Base-by-base conservation (phyloP, 1,140 invertebrate genomes). In the Trachelipus rathkii region DNA sequence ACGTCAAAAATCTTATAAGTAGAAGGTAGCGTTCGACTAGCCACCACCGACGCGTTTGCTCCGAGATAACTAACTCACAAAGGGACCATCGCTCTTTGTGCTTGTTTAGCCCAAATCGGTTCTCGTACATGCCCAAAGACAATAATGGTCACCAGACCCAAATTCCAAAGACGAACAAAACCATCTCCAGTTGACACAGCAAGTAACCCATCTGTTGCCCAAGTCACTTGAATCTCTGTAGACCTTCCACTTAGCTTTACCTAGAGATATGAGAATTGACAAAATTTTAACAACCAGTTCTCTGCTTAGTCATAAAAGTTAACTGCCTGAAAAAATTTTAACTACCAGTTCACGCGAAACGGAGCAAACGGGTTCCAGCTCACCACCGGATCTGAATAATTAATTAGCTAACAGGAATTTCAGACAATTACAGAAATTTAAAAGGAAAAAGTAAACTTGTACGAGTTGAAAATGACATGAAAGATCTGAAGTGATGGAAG, bases 141-240 rank as follows among this genome's bases (percentile, higher is more conserved):
- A 84, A 93, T n/a, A n/a, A 86, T 95, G 97, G 82, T 98, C 95
- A 72, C 95, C 94, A 69, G 90, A 46, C 96, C 91, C 81, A 97
- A 89, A 84, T n/a, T 93, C 95, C 95, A 98, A 82, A 97, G 89
- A 82, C 96, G 90, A 24, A 97, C 89, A 44, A 89, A 86, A n/a
- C 92, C 87, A 83, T 94, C 93, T 70, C 91, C 91, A 50, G 90
- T 92, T 67, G 92, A 88, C 71, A 94, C 89, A 7, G 93, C 93
- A 50, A 95, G 83, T 19, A 89, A 89, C 46, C 89, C 89, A 66
- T 86, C 87, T 13, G 91, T 90, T 53, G 91, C 89, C 93, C 93
- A 96, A 71, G 89, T 88, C 43, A 93, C 86, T 46, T 86, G 85
- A 13, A 89, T 87, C n/a, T 89, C 86, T 43, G 89, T 88, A 44